phyloP scores from a whole-genome alignment of 2,888 invertebrate species.

The Muschampia plurimacula region DNA sequence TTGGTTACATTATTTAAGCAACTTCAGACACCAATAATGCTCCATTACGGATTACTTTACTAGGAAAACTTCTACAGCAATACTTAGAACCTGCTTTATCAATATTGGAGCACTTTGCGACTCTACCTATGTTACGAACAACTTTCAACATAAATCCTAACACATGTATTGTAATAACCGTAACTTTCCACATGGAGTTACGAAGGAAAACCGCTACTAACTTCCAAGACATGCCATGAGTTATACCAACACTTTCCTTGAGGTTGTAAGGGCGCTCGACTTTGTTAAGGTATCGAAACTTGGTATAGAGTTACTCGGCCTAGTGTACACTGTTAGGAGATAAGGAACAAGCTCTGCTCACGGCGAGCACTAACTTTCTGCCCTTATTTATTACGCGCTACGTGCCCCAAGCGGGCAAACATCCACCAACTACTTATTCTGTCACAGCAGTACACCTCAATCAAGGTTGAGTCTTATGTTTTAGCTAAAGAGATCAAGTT shows the following conservation, averaged over 20 bases:
- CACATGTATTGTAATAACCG: slow-evolving; percentile 7
- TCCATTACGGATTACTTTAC: not conserved
- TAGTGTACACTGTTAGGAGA: slow-evolving; percentile 66
- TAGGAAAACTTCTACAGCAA: not conserved
- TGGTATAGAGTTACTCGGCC: slow-evolving; percentile 71
- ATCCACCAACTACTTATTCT: slow-evolving; percentile 52
- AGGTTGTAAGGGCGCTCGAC: slow-evolving; percentile 42
- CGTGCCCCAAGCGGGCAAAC: slow-evolving; percentile 73
- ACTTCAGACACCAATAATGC: not conserved
- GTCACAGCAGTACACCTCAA: slow-evolving; percentile 43
- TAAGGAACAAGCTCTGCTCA: slow-evolving; percentile 73
- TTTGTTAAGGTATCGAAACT: slow-evolving; percentile 53
- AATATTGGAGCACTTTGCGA: not conserved
- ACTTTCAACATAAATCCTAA: slow-evolving; percentile 14
- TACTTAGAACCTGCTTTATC: not conserved
- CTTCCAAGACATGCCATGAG: not conserved
- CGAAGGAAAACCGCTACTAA: slow-evolving; percentile 11
- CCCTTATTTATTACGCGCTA: slow-evolving; percentile 79
- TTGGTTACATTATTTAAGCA: not conserved
- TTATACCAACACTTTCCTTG: slow-evolving; percentile 21
- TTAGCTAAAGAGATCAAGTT: not conserved
- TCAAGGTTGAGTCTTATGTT: slow-evolving; percentile 50
- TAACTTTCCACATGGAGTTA: slow-evolving; percentile 23
- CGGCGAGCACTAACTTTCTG: slow-evolving; percentile 72
- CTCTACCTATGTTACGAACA: not conserved